Conservation (phyloP, 1,140 invertebrate genomes). For the Palaemon carinicauda region DNA sequence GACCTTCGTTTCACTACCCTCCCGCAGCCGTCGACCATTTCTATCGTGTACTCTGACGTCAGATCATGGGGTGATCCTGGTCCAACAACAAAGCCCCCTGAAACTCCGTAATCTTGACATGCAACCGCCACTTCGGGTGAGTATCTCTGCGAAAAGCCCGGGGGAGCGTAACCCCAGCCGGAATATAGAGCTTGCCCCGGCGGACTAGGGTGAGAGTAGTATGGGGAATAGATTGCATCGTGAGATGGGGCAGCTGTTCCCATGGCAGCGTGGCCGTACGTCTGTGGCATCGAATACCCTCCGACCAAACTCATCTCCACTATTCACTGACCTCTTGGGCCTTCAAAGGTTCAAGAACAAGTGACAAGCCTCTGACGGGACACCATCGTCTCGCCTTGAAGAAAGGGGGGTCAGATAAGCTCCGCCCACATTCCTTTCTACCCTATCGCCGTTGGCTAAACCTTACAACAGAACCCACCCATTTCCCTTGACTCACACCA, state of each 20-base stretch:
- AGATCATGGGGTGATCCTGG: background rate
- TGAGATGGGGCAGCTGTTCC: slow-evolving; percentile 23
- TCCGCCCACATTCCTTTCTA: background rate
- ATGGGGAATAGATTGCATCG: slow-evolving; percentile 32
- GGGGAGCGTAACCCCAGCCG: slow-evolving; percentile 44
- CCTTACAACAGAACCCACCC: background rate
- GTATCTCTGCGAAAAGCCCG: slow-evolving; percentile 34
- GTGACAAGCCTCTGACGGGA: background rate
- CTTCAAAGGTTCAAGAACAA: slow-evolving; percentile 20
- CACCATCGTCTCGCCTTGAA: slow-evolving; percentile 17
- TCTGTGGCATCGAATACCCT: slow-evolving; percentile 50
- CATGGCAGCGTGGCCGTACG: slow-evolving; percentile 47
- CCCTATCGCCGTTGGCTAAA: background rate
- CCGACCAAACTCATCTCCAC: slow-evolving; percentile 47
- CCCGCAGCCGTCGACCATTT: slow-evolving; percentile 25
- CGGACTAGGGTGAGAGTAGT: slow-evolving; percentile 40
- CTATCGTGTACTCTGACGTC: background rate
- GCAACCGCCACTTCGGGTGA: slow-evolving; percentile 26
- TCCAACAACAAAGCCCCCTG: slow-evolving; percentile 28
- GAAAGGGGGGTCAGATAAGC: background rate
- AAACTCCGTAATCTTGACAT: slow-evolving; percentile 30
- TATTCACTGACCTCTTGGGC: slow-evolving; percentile 21
- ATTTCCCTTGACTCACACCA: background rate
- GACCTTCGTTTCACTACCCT: slow-evolving; percentile 43
- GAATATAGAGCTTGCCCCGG: slow-evolving; percentile 35